A percentile compares a stretch with the other conserved stretches of the same genome.
These are phyloP conservation scores for Dicycla oo DNA, from an alignment of 2,888 invertebrate species.

Conservation along the genomic window DNA sequence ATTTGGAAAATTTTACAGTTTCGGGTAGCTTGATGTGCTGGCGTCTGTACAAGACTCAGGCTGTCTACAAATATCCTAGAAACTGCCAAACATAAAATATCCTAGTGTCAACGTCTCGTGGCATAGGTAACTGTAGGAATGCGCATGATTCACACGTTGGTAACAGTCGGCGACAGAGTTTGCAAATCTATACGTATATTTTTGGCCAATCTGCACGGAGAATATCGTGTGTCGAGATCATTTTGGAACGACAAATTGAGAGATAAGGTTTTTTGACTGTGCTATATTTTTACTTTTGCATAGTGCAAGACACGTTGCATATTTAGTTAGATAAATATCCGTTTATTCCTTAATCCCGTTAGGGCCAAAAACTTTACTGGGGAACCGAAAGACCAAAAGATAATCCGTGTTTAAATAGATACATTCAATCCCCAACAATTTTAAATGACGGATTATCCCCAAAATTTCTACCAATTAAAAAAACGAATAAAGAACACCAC, in stretches of 20 bases:
- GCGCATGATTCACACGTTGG: constrained; percentile 44
- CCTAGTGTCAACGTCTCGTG: constrained; percentile 16
- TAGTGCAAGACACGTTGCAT: background rate
- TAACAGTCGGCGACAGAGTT: constrained; percentile 37
- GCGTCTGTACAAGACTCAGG: too few relatives aligned
- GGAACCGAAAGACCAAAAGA: background rate
- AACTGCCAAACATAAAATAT: too few relatives aligned
- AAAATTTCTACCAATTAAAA: background rate
- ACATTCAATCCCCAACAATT: background rate
- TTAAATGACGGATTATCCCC: background rate
- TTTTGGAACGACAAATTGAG: background rate
- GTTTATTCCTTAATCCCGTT: background rate
- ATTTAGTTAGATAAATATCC: too few relatives aligned
- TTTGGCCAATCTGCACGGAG: constrained; percentile 18
- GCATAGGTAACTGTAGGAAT: constrained; percentile 38
- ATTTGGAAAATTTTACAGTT: too few relatives aligned
- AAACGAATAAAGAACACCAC: background rate
- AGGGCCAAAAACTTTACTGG: background rate
- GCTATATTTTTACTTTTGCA: background rate
- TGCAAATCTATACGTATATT: constrained; percentile 26
- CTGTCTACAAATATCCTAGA: too few relatives aligned
- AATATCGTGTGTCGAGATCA: background rate
- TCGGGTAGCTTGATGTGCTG: too few relatives aligned
- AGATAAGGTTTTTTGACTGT: too few relatives aligned
- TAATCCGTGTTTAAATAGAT: background rate